Evolutionary conservation across 2,797 vertebrate genomes (phyloP).

Genomic region (Aulostomus chinensis): DNA sequence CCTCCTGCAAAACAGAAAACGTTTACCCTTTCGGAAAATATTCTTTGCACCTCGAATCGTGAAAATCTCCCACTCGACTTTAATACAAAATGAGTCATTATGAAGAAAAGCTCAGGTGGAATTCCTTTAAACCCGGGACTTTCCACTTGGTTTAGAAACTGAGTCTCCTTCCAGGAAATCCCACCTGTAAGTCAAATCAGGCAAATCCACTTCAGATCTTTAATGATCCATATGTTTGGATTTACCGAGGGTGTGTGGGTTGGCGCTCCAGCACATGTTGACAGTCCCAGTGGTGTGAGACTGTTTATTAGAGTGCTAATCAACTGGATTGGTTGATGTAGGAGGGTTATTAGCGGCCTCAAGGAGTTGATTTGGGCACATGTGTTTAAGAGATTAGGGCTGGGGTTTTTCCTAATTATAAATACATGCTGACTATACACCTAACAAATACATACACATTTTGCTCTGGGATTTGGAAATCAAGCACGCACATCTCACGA

Average conservation of each 20-base stretch:
- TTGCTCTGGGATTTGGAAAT: constrained; percentile 50
- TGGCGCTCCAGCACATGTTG: constrained; percentile 62
- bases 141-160: constrained; percentile 54
- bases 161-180: constrained; percentile 58
- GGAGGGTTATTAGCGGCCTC: constrained; percentile 62
- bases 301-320: constrained; percentile 72
- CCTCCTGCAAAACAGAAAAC: constrained; percentile 21
- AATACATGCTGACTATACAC: constrained; percentile 55
- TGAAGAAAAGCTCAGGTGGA: constrained; percentile 32
- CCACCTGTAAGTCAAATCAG: constrained; percentile 68
- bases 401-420: constrained; percentile 66
- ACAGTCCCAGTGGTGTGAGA: constrained; percentile 66
- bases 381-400: constrained; percentile 72
- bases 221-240: constrained; percentile 71
- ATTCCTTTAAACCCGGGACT: constrained; percentile 38
- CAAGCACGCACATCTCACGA: constrained; percentile 33
- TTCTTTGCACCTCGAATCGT: constrained; percentile 22
- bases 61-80: constrained; percentile 13
- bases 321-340: constrained; percentile 71
- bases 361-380: constrained; percentile 64
- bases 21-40: constrained; percentile 45
- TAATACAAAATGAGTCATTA: constrained; percentile 27
- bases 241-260: constrained; percentile 63
- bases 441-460: constrained; percentile 53
- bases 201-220: constrained; percentile 44